Evolutionary conservation across 2,888 invertebrate species (phyloP).

Genomic region (Dryocosmus kuriphilus): DNA sequence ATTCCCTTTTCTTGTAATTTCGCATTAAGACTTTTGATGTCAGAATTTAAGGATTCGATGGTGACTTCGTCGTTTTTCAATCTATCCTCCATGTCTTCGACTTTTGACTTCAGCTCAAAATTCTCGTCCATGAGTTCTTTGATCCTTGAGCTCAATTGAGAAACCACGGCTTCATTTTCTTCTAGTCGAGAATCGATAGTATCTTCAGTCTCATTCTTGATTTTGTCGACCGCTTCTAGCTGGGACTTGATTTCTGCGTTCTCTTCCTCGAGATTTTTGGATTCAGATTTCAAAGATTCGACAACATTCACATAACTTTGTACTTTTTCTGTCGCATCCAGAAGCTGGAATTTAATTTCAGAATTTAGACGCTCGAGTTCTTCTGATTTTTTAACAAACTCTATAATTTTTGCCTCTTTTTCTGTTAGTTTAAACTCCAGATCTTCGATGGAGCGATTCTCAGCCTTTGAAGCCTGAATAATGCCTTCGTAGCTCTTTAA

Average conservation of each 20-base stretch:
- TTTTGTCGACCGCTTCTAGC: neutral
- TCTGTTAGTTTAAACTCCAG: constrained; percentile 71
- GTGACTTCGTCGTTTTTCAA: constrained; percentile 6
- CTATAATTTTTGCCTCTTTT: constrained; percentile 71
- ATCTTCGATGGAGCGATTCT: constrained; percentile 51
- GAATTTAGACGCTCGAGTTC: constrained; percentile 45
- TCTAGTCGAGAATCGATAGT: constrained; percentile 31
- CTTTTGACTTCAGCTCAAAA: constrained; percentile 42
- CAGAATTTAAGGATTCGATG: neutral
- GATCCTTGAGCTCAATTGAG: neutral
- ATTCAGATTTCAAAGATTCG: constrained; percentile 9
- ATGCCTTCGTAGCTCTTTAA: neutral
- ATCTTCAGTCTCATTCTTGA: neutral
- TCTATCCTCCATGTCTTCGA: constrained; percentile 30
- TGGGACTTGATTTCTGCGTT: constrained; percentile 50
- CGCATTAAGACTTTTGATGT: neutral
- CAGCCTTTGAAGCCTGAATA: neutral
- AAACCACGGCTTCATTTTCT: constrained; percentile 39
- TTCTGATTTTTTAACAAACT: constrained; percentile 44
- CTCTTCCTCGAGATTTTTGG: constrained; percentile 35
- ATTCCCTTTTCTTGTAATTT: constrained; percentile 17
- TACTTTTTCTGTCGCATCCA: constrained; percentile 13
- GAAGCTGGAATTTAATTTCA: constrained; percentile 41
- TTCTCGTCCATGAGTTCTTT: constrained; percentile 42
- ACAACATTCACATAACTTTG: neutral